These are phyloP conservation scores for Cynopterus sphinx DNA, from an alignment of 2,797 vertebrate species.

Conservation along the genomic window DNA sequence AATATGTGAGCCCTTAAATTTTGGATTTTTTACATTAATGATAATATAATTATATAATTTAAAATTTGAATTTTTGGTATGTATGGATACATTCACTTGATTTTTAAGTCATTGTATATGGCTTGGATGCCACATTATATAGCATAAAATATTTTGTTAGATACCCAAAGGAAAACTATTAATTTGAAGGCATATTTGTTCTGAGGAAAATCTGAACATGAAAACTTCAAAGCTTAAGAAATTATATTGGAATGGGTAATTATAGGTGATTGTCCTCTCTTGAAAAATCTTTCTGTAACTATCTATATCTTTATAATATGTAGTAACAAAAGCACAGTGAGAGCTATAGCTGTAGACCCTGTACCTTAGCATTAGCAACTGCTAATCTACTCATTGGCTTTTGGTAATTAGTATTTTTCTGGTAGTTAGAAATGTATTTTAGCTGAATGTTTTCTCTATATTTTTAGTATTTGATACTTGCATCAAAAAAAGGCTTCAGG, in stretches of 20 bases:
- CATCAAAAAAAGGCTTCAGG: background rate
- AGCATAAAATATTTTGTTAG: background rate
- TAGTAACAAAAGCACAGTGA: background rate
- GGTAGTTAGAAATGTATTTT: background rate
- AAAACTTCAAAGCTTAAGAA: background rate
- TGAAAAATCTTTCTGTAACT: background rate
- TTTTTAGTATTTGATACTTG: background rate
- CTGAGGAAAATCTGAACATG: slow-evolving; percentile 1
- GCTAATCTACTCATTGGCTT: background rate
- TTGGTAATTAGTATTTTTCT: background rate
- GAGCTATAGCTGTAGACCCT: background rate
- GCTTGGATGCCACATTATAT: background rate
- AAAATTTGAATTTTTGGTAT: background rate
- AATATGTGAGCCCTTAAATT: background rate
- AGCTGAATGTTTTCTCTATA: background rate
- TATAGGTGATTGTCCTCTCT: background rate
- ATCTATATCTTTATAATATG: background rate
- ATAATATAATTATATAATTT: background rate
- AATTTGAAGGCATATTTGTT: background rate
- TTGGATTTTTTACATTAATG: slow-evolving; percentile 12
- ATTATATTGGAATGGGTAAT: background rate
- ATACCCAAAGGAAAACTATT: background rate
- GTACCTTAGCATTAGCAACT: background rate
- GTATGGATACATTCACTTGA: background rate
- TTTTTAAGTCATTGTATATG: background rate